Evolutionary conservation across 2,797 vertebrate species (phyloP), one percentile per base, ranked within the genome.

Genomic region (Selene dorsalis): DNA sequence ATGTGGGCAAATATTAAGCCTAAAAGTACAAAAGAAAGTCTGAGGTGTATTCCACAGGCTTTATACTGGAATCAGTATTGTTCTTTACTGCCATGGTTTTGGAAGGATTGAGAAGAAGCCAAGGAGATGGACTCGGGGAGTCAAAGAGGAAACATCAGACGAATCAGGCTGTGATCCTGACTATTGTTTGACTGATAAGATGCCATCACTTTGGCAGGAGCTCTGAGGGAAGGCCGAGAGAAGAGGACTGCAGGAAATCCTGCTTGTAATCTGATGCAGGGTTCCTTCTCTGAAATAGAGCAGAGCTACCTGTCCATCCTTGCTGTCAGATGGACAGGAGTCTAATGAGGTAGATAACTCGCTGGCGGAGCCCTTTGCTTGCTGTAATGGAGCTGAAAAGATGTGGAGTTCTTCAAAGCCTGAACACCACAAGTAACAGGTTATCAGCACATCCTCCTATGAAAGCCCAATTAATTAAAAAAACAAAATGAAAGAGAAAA

Each of bases 341-440:
- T 87, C 72, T 88, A 90, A 90, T 85, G 81, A 90, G 86, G 74
- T 50, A 64, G 65, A 86, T 81, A 79, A 80, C 75, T 85, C 66
- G 50, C 65, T 62, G 65, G 63, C 4, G 9, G 63, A 81, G 73
- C 77, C 74, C 75, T 74, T 76, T n/a, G 45, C 72, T 62, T 32
- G 53, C 55, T 58, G 9, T 85, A 85, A 87, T 83, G 79, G 84
- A 80, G 81, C 70, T 65, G 41, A 48, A 75, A 82, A 82, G 76
- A 80, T 75, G 77, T 74, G 63, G 38, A 82, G 70, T 71, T 84
- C 67, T 73, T 80, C 56, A 50, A 69, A n/a, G 1, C 24, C 38
- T 17, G 32, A 35, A 63, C 55, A 67, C 67, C 59, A 60, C 55
- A 72, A 58, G 47, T 59, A 75, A 52, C 68, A 32, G 74, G 56